phyloP scores from a whole-genome alignment of 2,888 invertebrate genomes.

The Aspidapion aeneum region DNA sequence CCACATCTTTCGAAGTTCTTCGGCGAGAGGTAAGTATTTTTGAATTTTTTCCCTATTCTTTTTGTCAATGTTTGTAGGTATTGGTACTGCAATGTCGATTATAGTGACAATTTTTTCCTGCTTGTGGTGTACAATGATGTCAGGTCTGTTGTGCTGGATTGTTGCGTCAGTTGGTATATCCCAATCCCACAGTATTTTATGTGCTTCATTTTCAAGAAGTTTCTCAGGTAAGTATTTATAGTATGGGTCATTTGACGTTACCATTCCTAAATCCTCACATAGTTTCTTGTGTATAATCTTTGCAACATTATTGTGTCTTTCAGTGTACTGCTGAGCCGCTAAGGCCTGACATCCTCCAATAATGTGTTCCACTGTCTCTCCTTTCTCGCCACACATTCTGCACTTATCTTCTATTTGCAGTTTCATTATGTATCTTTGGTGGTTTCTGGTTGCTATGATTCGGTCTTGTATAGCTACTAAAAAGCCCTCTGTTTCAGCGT shows the following conservation, averaged over 20 bases:
- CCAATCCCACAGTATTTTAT: not conserved
- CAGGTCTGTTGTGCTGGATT: not conserved
- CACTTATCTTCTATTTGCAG: not conserved
- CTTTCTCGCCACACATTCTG: not conserved
- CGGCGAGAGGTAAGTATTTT: not conserved
- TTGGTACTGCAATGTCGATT: not conserved
- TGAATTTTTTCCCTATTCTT: not conserved
- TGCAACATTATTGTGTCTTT: not conserved
- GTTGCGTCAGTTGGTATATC: not conserved
- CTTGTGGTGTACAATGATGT: not conserved
- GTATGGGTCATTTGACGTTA: not conserved
- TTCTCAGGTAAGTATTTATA: not conserved
- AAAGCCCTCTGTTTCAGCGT: not conserved
- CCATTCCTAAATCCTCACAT: not conserved
- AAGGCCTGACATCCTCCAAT: not conserved
- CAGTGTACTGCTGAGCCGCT: not conserved
- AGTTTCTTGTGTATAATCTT: not conserved
- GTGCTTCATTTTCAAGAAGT: not conserved
- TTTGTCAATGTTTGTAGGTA: not conserved
- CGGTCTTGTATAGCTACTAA: not conserved
- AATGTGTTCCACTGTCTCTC: not conserved
- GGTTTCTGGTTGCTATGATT: not conserved
- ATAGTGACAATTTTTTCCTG: not conserved
- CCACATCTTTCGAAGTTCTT: not conserved
- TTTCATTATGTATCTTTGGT: not conserved